These are phyloP conservation scores for Ascidia mentula DNA, from an alignment of 23 tunicate genomes.

Conservation along the genomic window DNA sequence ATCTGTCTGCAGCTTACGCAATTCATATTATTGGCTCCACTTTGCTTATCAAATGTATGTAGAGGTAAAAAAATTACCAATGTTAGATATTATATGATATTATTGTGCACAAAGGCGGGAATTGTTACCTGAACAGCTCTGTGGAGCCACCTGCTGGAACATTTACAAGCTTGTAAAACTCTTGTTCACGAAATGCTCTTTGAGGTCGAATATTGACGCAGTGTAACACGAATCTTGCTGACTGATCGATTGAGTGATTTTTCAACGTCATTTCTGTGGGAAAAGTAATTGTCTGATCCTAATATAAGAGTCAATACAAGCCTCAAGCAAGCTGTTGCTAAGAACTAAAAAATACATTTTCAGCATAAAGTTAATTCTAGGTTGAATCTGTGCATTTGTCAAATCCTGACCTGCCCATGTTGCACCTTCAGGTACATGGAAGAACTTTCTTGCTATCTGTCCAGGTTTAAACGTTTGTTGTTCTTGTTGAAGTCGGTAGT, in stretches of 20 bases:
- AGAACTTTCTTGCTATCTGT: slow-evolving; percentile 53
- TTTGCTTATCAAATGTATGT: too few species aligned
- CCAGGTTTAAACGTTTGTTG: slow-evolving; percentile 58
- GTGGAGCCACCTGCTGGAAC: slow-evolving; percentile 20
- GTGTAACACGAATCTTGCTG: slow-evolving; percentile 63
- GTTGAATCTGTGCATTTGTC: too few species aligned
- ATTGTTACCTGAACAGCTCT: slow-evolving; percentile 58
- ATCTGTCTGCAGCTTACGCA: too few species aligned
- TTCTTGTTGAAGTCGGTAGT: slow-evolving; percentile 15
- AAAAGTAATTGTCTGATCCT: too few species aligned
- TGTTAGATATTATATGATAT: too few species aligned
- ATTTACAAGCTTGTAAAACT: slow-evolving; percentile 73
- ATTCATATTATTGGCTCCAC: too few species aligned
- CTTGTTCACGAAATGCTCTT: slow-evolving; percentile 65
- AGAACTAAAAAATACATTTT: too few species aligned
- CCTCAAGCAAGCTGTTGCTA: too few species aligned
- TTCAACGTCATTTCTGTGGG: slow-evolving; percentile 43
- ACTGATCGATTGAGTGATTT: slow-evolving; percentile 46
- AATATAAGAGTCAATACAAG: too few species aligned
- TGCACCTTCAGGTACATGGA: slow-evolving; percentile 73
- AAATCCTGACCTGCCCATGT: slow-evolving; percentile 97
- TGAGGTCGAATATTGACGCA: slow-evolving; percentile 63
- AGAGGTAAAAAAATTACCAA: too few species aligned
- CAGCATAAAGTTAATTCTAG: too few species aligned
- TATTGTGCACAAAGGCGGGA: too few species aligned